Base-by-base conservation (phyloP, 1,140 invertebrate genomes). In the Drosophila athabasca region DNA sequence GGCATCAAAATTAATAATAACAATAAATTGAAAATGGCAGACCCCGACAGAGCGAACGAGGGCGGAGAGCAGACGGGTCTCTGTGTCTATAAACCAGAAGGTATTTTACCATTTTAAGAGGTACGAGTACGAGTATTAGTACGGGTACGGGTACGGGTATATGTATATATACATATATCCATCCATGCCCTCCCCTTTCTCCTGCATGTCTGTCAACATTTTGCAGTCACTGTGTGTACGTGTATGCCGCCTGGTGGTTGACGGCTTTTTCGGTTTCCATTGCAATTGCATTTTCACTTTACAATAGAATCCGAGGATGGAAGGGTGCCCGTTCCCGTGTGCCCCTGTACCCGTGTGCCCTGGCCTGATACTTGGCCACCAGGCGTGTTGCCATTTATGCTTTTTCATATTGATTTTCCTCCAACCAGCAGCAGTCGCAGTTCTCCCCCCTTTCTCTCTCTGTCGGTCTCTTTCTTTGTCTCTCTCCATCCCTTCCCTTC, bases 1-100 rank as follows among this genome's bases (percentile, higher is more conserved):
- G 78, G 54, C 75, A 74, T 70, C 79, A 84, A 87, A 87, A 87
- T 87, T 88, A 87, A 87, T 87, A 87, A 87, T 87, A 87, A 87
- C 82, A 87, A 87, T 87, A 87, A 87, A 87, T 87, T 87, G 82
- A 88, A 87, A 87, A 87, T 87, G 82, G 82, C 82, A 82, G 82
- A 67, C 74, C 61, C 35, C 35, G 66, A 48, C 67, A 22, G 49
- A 7, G 26, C 9, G 35, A 57, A 51, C 48, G 66, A 54, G 66
- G 44, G 66, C 45, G 54, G 22, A 13, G n/a, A 17, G 26, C 9
- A 35, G 43, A 31, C 39, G 31, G 35, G 49, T 17, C 53, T 43
- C 53, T 43, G 55, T 58, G 43, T n/a, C 39, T 45, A 45, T 58
- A 50, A 39, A 69, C 64, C 64, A 69, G 67, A 69, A 69, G 67